Conservation (phyloP, 2,888 invertebrate genomes). For the Lasioglossum vierecki region DNA sequence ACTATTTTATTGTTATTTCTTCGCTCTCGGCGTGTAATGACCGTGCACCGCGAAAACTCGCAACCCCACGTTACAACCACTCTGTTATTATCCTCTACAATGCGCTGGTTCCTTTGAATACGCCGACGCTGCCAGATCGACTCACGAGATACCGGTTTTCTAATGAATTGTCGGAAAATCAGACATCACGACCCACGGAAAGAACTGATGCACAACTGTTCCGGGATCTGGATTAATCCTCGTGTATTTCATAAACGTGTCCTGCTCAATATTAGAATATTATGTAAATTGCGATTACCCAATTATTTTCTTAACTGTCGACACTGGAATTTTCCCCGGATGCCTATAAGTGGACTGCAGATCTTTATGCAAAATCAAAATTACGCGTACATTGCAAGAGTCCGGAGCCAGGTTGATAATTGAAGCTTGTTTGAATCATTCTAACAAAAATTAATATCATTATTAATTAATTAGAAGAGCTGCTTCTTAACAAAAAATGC, state of each 20-base stretch:
- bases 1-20: background rate
- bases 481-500: too few species aligned
- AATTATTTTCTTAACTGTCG: background rate
- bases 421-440: too few species aligned
- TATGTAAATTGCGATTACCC: background rate
- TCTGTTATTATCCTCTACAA: background rate
- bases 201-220: background rate
- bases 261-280: background rate
- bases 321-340: background rate
- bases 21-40: background rate
- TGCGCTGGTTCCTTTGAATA: background rate
- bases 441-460: too few species aligned
- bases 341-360: background rate
- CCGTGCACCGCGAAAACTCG: background rate
- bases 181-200: background rate
- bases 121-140: background rate
- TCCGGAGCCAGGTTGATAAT: too few species aligned
- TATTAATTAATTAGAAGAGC: too few species aligned
- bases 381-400: too few species aligned
- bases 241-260: background rate
- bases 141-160: slow-evolving; percentile 1
- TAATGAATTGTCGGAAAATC: slow-evolving; percentile 6
- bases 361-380: too few species aligned
- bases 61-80: background rate
- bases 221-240: background rate